These are phyloP conservation scores for Exephanes ischioxanthus DNA, from an alignment of 2,888 invertebrate species.

Conservation along the genomic window DNA sequence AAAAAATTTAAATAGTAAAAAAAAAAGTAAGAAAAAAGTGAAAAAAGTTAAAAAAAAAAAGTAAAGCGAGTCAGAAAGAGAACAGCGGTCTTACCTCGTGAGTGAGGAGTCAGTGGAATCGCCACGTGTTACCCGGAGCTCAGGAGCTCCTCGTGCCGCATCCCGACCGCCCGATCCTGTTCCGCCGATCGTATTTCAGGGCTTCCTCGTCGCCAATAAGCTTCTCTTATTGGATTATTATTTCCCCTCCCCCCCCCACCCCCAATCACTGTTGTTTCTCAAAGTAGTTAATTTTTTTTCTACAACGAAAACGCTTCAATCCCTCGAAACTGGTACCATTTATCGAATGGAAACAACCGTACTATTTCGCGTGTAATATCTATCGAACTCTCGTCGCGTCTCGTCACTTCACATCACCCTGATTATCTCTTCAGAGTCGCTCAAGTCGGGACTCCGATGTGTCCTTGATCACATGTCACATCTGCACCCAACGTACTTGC, in stretches of 20 bases:
- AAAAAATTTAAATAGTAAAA: neutral
- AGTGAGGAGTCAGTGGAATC: slow-evolving; percentile 81
- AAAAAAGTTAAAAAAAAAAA: slow-evolving; percentile 1
- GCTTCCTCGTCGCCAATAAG: slow-evolving; percentile 18
- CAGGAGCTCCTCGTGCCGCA: slow-evolving; percentile 82
- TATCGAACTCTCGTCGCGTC: slow-evolving; percentile 1
- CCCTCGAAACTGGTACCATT: neutral
- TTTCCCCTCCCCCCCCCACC: neutral
- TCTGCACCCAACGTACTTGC: slow-evolving; percentile 12
- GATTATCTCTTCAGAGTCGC: slow-evolving; percentile 28
- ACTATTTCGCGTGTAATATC: neutral
- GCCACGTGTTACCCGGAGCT: slow-evolving; percentile 84
- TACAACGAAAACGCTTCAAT: neutral
- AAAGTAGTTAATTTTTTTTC: neutral
- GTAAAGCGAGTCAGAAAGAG: neutral
- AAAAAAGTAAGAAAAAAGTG: slow-evolving; percentile 5
- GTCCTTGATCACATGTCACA: slow-evolving; percentile 42
- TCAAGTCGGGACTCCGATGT: slow-evolving; percentile 1
- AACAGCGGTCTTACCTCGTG: slow-evolving; percentile 79
- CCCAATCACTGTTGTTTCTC: slow-evolving; percentile 1
- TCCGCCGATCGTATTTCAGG: slow-evolving; percentile 66
- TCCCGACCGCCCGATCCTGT: slow-evolving; percentile 80
- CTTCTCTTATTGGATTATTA: slow-evolving; percentile 3
- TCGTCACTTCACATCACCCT: slow-evolving; percentile 61
- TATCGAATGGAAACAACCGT: neutral